Base-by-base conservation (phyloP, 2,797 vertebrate genomes). In the Echeneis naucrates region DNA sequence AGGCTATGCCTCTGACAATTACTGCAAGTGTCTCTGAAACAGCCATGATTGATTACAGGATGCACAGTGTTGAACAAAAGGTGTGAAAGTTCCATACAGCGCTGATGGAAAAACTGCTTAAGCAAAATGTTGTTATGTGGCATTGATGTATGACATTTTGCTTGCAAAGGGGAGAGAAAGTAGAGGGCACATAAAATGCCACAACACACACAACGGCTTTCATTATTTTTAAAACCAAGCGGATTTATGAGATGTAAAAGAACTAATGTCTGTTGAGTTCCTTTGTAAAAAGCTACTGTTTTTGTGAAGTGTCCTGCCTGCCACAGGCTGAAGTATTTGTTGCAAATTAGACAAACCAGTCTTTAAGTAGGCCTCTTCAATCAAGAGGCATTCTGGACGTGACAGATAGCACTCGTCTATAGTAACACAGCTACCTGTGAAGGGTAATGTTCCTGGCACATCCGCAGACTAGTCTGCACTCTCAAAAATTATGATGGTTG, bases 21-120 rank as follows among this genome's bases (percentile, higher is more conserved):
- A 87, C 75, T 10, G 26, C 3, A 2, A 75, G 77, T 66, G 63
- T 78, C 58, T 79, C 72, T 13, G n/a, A 83, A 42, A 71, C 72
- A 79, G 52, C 78, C 58, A 72, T 92, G 92, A 93, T 92, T 90
- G 89, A 93, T 92, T 91, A 88, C 86, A 83, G 81, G 84, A 83
- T 16, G 38, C 72, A 24, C 63, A 38, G 77, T 12, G 66, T 48
- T 2, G 35, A 75, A 92, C 90, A 88, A 92, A 74, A 75, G 85
- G 80, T 80, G 84, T 85, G 80, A 84, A 82, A 77, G 73, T 79
- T 86, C 48, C 60, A 68, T 27, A 59, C 67, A 50, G 57, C 13
- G 5, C 71, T 44, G 68, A 70, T 50, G 48, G n/a, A 84, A 70
- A 81, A 82, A 72, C 81, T 75, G 59, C 55, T 53, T 21, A n/a